Base-by-base conservation (phyloP, 1,140 invertebrate species). In the Tribolium madens region DNA sequence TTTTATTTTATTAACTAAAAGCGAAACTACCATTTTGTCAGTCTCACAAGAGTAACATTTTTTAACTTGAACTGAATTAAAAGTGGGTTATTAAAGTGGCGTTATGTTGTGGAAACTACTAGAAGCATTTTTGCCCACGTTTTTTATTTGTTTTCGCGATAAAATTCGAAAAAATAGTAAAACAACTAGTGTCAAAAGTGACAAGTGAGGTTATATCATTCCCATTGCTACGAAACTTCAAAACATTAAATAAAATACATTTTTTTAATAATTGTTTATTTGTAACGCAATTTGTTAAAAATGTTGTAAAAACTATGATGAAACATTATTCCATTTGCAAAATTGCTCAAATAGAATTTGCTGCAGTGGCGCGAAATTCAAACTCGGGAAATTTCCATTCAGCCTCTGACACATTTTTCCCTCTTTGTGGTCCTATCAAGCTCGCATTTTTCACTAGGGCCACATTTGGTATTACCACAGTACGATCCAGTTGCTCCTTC, bases 381-480 rank as follows among this genome's bases (percentile, higher is more conserved):
- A 69, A 69, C 33, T 17, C 12, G 10, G 48, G 48, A 50, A 50
- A 50, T 36, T 69, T 36, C 26, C 33, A 68, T 71, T 78, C 87
- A 91, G 70, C 89, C 84, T 14, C 91, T 85, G 64, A 90, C 88
- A 78, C 92, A 93, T 84, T 91, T 92, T 82, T 90, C 88, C 9
- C 89, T 87, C 84, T 92, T 93, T 7, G 91, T 91, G 74, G 83
- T 84, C 33, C 87, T 88, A 83, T 93, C 92, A 52, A 88, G 85
- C 80, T 90, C 88, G 82, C 92, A 93, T 73, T 91, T 92, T 85
- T 93, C 90, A 80, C 88, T 90, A 3, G 88, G 80, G 80, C 86
- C 89, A 79, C 92, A 93, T 84, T 91, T 93, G 31, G 89, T 87
- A 80, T 92, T 92, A 76, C 89, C 89, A 80, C 92, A 93, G 80